A percentile compares a stretch with the other conserved stretches of the same genome.
Conservation (phyloP, 2,113 vertebrate species). For the Cariama cristata region DNA sequence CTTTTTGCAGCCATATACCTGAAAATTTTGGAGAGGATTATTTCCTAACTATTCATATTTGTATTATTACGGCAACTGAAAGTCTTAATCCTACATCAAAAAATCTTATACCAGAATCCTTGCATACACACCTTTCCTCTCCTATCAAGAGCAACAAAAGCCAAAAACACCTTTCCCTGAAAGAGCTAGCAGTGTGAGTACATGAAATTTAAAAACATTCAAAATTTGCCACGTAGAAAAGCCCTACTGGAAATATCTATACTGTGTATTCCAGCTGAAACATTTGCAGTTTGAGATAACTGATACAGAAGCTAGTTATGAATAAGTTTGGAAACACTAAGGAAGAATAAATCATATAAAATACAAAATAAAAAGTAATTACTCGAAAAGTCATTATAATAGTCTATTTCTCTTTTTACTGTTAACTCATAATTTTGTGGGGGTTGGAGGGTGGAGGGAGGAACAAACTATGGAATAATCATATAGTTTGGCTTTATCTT, state of each 20-base stretch:
- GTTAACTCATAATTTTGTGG: background rate
- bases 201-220: background rate
- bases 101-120: background rate
- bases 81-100: background rate
- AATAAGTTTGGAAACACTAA: background rate
- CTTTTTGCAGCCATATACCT: background rate
- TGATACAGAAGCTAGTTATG: background rate
- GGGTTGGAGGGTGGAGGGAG: accelerated
- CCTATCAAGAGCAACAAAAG: background rate
- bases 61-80: background rate
- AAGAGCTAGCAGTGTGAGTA: background rate
- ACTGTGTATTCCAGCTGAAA: background rate
- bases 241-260: background rate
- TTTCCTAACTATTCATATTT: background rate
- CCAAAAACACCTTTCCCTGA: background rate
- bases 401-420: background rate
- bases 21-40: background rate
- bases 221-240: background rate
- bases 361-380: background rate
- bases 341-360: background rate
- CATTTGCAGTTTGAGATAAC: background rate
- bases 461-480: background rate
- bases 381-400: background rate
- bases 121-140: background rate
- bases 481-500: background rate